Evolutionary conservation across 2,797 vertebrate species (phyloP).

Genomic region (Etheostoma perlongum): DNA sequence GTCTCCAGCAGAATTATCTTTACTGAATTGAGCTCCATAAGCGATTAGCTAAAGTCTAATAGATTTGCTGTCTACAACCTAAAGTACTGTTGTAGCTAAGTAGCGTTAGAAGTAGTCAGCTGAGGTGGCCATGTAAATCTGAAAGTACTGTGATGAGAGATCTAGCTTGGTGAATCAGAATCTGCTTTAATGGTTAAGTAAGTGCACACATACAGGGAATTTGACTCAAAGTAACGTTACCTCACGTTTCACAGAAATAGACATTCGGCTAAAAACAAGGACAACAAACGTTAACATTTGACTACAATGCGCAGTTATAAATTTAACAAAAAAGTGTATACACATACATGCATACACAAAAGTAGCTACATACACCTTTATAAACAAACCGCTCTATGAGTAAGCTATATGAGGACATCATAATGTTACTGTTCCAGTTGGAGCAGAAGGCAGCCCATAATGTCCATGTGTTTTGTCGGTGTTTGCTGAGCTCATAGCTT

Average conservation of each 20-base stretch:
- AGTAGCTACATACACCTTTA: too few species aligned
- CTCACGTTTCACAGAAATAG: too few species aligned
- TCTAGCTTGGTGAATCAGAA: slow-evolving; percentile 23
- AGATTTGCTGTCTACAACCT: background rate
- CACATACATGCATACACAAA: too few species aligned
- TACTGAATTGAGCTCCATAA: background rate
- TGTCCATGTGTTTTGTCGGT: slow-evolving; percentile 71
- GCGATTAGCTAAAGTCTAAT: background rate
- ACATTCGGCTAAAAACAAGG: too few species aligned
- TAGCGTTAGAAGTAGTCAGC: background rate
- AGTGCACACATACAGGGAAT: too few species aligned
- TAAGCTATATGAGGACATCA: background rate
- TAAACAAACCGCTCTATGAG: too few species aligned
- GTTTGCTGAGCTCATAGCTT: slow-evolving; percentile 85
- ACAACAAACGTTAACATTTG: too few species aligned
- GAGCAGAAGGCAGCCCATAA: slow-evolving; percentile 54
- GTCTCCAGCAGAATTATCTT: background rate
- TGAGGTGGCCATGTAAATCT: slow-evolving; percentile 32
- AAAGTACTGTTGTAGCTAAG: background rate
- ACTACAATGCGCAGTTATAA: too few species aligned
- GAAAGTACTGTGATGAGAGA: slow-evolving; percentile 58
- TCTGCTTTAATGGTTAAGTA: too few species aligned
- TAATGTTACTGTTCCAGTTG: slow-evolving; percentile 44
- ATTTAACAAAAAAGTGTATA: too few species aligned
- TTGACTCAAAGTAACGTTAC: too few species aligned